A percentile compares a stretch with the other conserved stretches of the same genome.
These are phyloP conservation scores for Corydoras sp. DNA, from an alignment of 2,113 vertebrate genomes.

Conservation along the genomic window DNA sequence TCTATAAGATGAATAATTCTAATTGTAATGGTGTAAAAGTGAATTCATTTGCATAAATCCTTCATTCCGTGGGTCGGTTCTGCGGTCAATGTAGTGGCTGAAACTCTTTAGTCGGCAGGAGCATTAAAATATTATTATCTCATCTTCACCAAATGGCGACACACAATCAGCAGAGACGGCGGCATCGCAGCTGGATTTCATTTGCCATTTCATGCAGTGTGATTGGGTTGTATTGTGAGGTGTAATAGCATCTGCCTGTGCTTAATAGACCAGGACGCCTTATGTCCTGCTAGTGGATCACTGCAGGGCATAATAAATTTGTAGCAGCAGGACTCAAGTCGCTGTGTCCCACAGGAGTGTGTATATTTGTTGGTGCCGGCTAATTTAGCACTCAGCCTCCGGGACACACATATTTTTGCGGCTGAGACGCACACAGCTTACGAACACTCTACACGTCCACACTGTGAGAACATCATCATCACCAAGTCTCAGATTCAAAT, in stretches of 20 bases:
- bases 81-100: slow-evolving; percentile 1
- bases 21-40: slow-evolving; percentile 8
- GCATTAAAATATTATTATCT: slow-evolving; percentile 50
- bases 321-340: background rate
- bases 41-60: slow-evolving; percentile 20
- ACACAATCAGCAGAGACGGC: slow-evolving; percentile 42
- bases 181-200: slow-evolving; percentile 39
- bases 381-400: slow-evolving; percentile 44
- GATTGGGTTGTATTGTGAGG: slow-evolving; percentile 8
- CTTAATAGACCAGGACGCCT: slow-evolving; percentile 12
- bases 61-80: background rate
- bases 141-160: slow-evolving; percentile 43
- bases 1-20: no score
- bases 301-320: slow-evolving; percentile 11
- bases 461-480: slow-evolving; percentile 43
- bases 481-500: slow-evolving; percentile 33
- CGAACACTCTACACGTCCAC: slow-evolving; percentile 42
- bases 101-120: slow-evolving; percentile 32
- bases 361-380: slow-evolving; percentile 51
- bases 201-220: slow-evolving; percentile 3
- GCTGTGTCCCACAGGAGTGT: slow-evolving; percentile 43
- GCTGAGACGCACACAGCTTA: slow-evolving; percentile 12
- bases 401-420: slow-evolving; percentile 22
- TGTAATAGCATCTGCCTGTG: slow-evolving; percentile 3
- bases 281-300: background rate